phyloP scores from a whole-genome alignment of 1,140 invertebrate species.

The Lucilia cuprina region DNA sequence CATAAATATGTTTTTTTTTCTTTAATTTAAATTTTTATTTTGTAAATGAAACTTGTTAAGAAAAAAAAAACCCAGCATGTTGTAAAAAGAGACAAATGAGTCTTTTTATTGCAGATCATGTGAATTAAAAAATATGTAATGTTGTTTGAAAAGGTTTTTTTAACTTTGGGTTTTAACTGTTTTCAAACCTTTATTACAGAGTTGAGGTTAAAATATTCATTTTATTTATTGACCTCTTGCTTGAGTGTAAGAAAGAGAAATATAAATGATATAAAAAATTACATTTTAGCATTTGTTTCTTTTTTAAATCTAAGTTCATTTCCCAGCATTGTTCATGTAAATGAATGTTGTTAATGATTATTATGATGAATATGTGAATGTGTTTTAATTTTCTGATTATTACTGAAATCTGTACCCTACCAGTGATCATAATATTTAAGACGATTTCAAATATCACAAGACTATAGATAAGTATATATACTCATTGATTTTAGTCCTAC shows the following conservation, averaged over 20 bases:
- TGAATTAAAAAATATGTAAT: neutral
- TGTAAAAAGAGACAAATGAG: neutral
- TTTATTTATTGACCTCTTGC: neutral
- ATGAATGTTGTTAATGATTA: too few species aligned
- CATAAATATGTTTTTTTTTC: neutral
- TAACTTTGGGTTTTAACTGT: neutral
- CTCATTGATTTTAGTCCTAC: too few species aligned
- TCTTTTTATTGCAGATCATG: conserved; percentile 2
- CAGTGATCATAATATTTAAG: too few species aligned
- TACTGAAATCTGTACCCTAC: too few species aligned
- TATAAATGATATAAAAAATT: too few species aligned
- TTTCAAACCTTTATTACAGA: neutral
- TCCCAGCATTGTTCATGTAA: too few species aligned
- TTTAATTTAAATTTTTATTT: neutral
- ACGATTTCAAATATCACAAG: too few species aligned
- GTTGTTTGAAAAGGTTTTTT: neutral
- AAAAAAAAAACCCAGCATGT: neutral
- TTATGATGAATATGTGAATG: too few species aligned
- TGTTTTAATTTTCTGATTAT: too few species aligned
- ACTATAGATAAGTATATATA: too few species aligned
- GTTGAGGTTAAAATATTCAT: neutral
- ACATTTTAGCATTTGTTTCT: too few species aligned
- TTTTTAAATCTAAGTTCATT: too few species aligned
- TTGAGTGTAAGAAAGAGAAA: neutral
- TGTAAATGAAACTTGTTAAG: neutral